Conservation (phyloP, 1,140 invertebrate genomes). For the Drosophila simulans region DNA sequence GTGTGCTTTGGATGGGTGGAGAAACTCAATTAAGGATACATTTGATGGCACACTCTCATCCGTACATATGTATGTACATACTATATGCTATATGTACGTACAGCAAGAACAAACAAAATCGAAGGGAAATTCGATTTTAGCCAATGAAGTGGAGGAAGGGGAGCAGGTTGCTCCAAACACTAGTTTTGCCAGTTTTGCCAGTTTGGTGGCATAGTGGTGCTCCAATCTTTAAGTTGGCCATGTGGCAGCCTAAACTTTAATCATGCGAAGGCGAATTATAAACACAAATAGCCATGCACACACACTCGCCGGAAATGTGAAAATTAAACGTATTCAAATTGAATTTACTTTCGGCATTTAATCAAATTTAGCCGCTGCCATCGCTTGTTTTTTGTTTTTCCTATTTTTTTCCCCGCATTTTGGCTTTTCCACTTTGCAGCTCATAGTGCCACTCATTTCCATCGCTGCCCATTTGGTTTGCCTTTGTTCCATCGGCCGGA, state of each 20-base stretch:
- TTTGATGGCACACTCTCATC: slow-evolving; percentile 80
- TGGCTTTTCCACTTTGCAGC: slow-evolving; percentile 67
- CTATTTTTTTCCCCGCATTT: slow-evolving; percentile 17
- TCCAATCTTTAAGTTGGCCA: slow-evolving; percentile 19
- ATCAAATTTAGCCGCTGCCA: slow-evolving; percentile 72
- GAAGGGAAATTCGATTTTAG: slow-evolving; percentile 33
- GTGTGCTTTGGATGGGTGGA: slow-evolving; percentile 61
- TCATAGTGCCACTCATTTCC: slow-evolving; percentile 32
- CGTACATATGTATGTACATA: slow-evolving; percentile 14
- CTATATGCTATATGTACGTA: neutral
- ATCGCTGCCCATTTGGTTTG: neutral
- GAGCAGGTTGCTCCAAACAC: too few species aligned
- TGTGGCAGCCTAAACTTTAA: slow-evolving; percentile 33
- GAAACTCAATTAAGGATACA: slow-evolving; percentile 85
- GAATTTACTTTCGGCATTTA: slow-evolving; percentile 78
- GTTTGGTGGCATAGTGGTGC: neutral
- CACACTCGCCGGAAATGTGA: slow-evolving; percentile 66
- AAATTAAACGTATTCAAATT: slow-evolving; percentile 83
- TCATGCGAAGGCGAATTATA: slow-evolving; percentile 66
- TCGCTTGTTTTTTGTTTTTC: slow-evolving; percentile 37
- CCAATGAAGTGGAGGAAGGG: neutral
- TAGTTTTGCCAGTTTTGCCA: too few species aligned
- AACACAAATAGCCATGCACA: slow-evolving; percentile 55
- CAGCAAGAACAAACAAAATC: slow-evolving; percentile 31
- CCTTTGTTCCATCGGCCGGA: slow-evolving; percentile 6